phyloP scores from a whole-genome alignment of 1,140 invertebrate species.

The Drosophila paulistorum region DNA sequence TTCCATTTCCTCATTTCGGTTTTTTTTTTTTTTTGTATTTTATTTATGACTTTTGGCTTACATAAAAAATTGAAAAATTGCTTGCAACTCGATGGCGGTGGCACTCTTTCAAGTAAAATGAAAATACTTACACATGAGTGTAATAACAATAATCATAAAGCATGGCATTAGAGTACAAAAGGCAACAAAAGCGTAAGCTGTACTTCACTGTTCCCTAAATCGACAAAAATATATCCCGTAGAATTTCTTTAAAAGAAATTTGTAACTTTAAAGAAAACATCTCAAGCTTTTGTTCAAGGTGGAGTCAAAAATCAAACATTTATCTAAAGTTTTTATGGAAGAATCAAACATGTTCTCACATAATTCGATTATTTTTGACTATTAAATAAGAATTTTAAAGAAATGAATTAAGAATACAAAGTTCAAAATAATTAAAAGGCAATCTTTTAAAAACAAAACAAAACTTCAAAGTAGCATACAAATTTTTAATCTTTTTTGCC shows the following conservation, averaged over 20 bases:
- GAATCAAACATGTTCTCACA: too few species aligned
- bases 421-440: too few species aligned
- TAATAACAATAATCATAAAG: constrained; percentile 73
- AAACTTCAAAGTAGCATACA: too few species aligned
- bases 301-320: too few species aligned
- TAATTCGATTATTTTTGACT: too few species aligned
- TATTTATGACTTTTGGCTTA: constrained; percentile 66
- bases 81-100: constrained; percentile 34
- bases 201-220: neutral
- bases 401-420: too few species aligned
- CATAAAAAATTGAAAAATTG: constrained; percentile 80
- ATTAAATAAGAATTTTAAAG: too few species aligned
- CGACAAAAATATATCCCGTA: neutral
- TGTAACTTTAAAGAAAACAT: neutral
- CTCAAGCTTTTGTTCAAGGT: too few species aligned
- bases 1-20: constrained; percentile 17
- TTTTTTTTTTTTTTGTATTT: constrained; percentile 38
- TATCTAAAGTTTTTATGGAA: too few species aligned
- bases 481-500: too few species aligned
- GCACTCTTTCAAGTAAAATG: constrained; percentile 26
- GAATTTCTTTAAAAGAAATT: neutral
- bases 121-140: constrained; percentile 48
- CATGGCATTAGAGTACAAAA: constrained; percentile 20
- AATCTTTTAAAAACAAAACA: too few species aligned
- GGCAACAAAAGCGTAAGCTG: neutral